Percentiles rank a stretch among this genome's conserved stretches.
Evolutionary conservation across 1,140 invertebrate genomes (phyloP).

Genomic region (Lycorma delicatula): DNA sequence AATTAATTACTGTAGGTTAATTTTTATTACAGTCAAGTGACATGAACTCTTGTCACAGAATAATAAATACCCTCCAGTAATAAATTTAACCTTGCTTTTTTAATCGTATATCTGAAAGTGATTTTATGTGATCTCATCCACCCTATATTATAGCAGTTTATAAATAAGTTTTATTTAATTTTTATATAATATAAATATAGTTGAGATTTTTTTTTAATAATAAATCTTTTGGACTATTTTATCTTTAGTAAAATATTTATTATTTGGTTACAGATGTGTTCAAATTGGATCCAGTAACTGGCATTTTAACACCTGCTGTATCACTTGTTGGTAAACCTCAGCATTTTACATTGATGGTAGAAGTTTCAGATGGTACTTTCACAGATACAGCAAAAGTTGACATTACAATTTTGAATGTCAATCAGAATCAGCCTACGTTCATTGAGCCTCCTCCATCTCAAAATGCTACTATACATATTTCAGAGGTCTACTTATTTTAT

Average conservation of each 20-base stretch:
- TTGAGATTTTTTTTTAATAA: too few species aligned
- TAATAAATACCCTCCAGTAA: too few species aligned
- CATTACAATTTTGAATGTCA: slow-evolving; percentile 70
- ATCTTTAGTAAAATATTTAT: not conserved
- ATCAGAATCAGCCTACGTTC: slow-evolving; percentile 77
- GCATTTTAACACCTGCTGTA: slow-evolving; percentile 66
- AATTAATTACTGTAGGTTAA: too few species aligned
- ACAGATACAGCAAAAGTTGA: slow-evolving; percentile 61
- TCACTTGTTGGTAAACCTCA: slow-evolving; percentile 52
- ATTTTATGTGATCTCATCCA: too few species aligned
- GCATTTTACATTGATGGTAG: slow-evolving; percentile 58
- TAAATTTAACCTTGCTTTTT: too few species aligned
- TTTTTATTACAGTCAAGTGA: too few species aligned
- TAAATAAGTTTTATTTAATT: too few species aligned
- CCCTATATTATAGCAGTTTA: too few species aligned
- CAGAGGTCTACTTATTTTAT: slow-evolving; percentile 64
- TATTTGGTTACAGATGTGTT: slow-evolving; percentile 50
- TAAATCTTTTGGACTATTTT: too few species aligned
- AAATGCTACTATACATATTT: slow-evolving; percentile 66
- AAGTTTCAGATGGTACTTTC: slow-evolving; percentile 61
- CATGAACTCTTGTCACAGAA: too few species aligned
- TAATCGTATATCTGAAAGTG: too few species aligned
- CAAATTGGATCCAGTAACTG: slow-evolving; percentile 57
- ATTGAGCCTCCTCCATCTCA: slow-evolving; percentile 59
- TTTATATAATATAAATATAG: too few species aligned